Evolutionary conservation across 1,140 invertebrate genomes (phyloP).

Genomic region (Drosophila malerkotliana): DNA sequence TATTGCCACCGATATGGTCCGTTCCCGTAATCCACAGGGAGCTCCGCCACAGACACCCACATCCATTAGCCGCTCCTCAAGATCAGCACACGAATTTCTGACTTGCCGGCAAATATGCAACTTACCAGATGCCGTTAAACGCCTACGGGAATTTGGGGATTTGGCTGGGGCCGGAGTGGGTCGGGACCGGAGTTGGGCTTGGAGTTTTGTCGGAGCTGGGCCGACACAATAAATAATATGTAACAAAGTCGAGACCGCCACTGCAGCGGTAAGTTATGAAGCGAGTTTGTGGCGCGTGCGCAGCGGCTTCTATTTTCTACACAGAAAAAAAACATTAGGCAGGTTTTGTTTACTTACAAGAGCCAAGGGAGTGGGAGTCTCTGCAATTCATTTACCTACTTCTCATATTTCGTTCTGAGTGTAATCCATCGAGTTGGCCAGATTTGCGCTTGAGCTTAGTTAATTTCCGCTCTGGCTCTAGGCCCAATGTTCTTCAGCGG

Average conservation of each 20-base stretch:
- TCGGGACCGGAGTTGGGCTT: background rate
- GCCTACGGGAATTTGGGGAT: constrained; percentile 55
- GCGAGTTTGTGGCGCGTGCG: constrained; percentile 68
- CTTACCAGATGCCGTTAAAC: constrained; percentile 69
- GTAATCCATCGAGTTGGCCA: constrained; percentile 6
- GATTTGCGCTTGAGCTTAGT: constrained; percentile 47
- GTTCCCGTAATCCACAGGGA: constrained; percentile 47
- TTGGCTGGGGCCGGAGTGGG: constrained; percentile 16
- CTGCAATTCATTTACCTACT: no score
- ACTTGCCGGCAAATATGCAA: constrained; percentile 69
- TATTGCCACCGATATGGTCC: constrained; percentile 53
- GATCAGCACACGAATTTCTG: constrained; percentile 61
- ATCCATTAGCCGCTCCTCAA: constrained; percentile 52
- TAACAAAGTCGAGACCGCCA: constrained; percentile 74
- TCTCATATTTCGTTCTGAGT: background rate
- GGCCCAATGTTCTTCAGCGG: constrained; percentile 57
- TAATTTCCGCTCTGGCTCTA: constrained; percentile 70
- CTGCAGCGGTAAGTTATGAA: constrained; percentile 65
- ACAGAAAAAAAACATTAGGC: background rate
- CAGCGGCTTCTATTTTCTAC: constrained; percentile 35
- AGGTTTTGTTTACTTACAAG: no score
- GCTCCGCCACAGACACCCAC: constrained; percentile 63
- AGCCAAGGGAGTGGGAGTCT: no score
- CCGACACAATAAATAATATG: constrained; percentile 79
- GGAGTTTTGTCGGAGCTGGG: constrained; percentile 19